Percentiles rank a stretch among this genome's conserved stretches.
These are phyloP conservation scores for Clusia tigrina DNA, from an alignment of 2,888 invertebrate genomes.

Conservation along the genomic window DNA sequence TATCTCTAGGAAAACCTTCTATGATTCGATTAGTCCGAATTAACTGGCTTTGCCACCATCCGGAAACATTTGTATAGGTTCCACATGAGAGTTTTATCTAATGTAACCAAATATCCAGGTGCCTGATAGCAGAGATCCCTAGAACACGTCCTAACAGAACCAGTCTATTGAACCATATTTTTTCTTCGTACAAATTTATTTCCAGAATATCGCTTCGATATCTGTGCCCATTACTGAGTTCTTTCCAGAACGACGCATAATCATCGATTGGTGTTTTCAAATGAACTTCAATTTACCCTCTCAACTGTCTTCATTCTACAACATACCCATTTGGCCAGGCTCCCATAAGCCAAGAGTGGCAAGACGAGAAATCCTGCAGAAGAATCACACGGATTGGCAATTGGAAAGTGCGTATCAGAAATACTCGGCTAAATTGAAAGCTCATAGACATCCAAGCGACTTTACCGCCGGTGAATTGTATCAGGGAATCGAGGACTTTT, in stretches of 20 bases:
- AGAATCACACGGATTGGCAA: no score
- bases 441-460: constrained; percentile 55
- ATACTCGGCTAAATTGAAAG: not conserved
- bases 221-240: constrained; percentile 56
- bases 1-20: no score
- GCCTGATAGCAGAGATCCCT: no score
- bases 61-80: no score
- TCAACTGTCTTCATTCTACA: constrained; percentile 53
- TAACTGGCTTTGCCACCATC: no score
- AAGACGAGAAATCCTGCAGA: constrained; percentile 30
- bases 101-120: no score
- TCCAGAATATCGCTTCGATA: no score
- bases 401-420: not conserved
- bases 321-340: constrained; percentile 60
- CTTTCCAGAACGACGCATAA: constrained; percentile 55
- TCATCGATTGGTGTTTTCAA: constrained; percentile 63
- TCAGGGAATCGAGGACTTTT: constrained; percentile 53
- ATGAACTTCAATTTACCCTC: constrained; percentile 58
- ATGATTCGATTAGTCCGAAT: no score
- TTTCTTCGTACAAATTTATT: no score
- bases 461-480: constrained; percentile 62
- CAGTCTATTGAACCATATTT: no score
- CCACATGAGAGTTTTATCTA: no score
- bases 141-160: no score
- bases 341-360: constrained; percentile 39